Base-by-base conservation (phyloP, 2,888 invertebrate genomes). In the Arctia plantaginis region DNA sequence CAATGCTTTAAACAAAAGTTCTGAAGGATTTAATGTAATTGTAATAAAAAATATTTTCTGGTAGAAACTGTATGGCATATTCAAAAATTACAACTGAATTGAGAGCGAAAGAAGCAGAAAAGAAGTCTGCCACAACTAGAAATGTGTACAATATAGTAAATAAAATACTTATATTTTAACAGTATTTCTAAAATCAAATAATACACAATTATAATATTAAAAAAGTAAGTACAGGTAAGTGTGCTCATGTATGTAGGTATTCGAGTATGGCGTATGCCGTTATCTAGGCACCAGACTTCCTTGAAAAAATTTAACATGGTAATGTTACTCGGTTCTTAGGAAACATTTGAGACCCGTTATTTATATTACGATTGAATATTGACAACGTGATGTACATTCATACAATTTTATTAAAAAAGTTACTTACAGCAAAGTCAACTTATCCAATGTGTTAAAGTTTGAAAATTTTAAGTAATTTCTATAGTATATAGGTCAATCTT, bases 261-360 rank as follows among this genome's bases (percentile, higher is more conserved):
- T 82, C 75, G 71, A 65, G 74, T 82, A 87, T 85, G 76, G 77
- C 73, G 62, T 69, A 81, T 86, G 69, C 92, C 91, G 90, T 91
- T 91, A 91, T 77, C 73, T 78, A 86, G 82, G 79, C 72, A 74
- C 78, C 86, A 88, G 87, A 86, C 86, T 90, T 90, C 89, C 86
- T 89, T 88, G 89, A 89, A 89, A 86, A 86, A 89, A 90, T 90
- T 90, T 89, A 89, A 85, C 87, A 90, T 90, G 83, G 85, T 90
- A 90, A 90, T 91, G 89, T 87, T 87, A 81, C 77, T 86, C 82
- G 82, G 81, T 90, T 90, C 89, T 87, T 87, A 81, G 85, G 89
- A 91, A 91, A 89, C 87, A 90, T 90, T 90, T 82, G 82, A 81
- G 81, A 80, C 85, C 94, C 93, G 94, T 93, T 94, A 85, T 73